Conservation (phyloP, 2,113 vertebrate genomes). For the Syngnathus floridae region DNA sequence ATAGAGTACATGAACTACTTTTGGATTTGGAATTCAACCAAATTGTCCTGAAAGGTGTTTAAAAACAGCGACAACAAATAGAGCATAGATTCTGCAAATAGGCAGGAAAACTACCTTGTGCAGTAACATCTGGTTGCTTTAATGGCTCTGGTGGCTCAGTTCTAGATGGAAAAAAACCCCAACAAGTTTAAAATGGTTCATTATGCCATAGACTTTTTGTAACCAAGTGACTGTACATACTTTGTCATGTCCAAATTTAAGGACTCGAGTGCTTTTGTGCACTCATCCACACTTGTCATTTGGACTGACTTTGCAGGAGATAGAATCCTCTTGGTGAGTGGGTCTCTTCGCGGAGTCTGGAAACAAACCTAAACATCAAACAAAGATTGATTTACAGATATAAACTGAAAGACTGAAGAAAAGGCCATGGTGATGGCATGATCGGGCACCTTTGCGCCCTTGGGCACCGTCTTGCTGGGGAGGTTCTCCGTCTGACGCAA, state of each 20-base stretch:
- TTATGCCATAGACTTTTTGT: not conserved
- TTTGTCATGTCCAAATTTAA: conserved; percentile 37
- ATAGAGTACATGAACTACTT: too few relatives aligned
- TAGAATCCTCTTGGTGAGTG: conserved; percentile 78
- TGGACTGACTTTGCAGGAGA: conserved; percentile 68
- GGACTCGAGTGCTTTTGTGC: conserved; percentile 28
- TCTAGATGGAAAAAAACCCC: conserved; percentile 40
- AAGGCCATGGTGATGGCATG: not conserved
- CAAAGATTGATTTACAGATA: not conserved
- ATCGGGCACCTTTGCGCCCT: conserved; percentile 70
- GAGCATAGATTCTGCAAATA: too few relatives aligned
- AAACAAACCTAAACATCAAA: conserved; percentile 82
- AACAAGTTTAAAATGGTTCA: not conserved
- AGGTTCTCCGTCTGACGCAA: conserved; percentile 85
- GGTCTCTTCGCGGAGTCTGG: conserved; percentile 87
- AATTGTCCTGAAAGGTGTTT: not conserved
- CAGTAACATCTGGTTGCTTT: conserved; percentile 13
- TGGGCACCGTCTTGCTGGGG: conserved; percentile 67
- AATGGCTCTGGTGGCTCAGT: conserved; percentile 7
- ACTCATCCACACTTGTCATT: conserved; percentile 57
- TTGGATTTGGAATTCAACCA: not conserved
- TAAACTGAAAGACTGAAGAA: not conserved
- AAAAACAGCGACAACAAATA: too few relatives aligned
- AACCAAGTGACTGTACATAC: conserved; percentile 29
- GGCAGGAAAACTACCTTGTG: conserved; percentile 37